Evolutionary conservation across 2,113 vertebrate species (phyloP), one percentile per base, ranked within the genome.

Genomic region (Glaucomys volans): DNA sequence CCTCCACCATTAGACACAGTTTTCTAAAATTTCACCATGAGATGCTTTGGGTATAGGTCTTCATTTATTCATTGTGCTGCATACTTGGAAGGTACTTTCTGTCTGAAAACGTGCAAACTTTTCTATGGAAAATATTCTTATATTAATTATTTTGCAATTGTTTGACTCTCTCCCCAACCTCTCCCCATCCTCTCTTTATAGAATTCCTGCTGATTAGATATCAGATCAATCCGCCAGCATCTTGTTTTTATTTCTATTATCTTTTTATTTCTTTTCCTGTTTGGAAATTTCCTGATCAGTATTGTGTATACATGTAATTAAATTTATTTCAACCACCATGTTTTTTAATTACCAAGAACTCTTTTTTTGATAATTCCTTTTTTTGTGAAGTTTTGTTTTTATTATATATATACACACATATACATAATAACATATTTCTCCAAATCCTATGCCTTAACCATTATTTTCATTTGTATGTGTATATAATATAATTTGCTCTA

Each of bases 231-330:
- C 40, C 37, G 91, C 44, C 82, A 40, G 80, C 28, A 10, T 83
- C 35, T 59, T 90, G 77, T 77, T 81, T 28, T 18, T 44, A 81
- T 9, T 80, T 57, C 10, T 54, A 0, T 75, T 90, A 86, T 88
- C 22, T 52, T 83, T 74, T 26, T 20, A 75, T 64, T 93, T 37
- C 26, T 95, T 59, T 20, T 64, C 26, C 42, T 85, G 3, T 83
- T 95, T 84, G 40, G 40, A 47, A 90, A 72, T 75, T 85, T 91
- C 22, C 30, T 92, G 87, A 40, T 42, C 6, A 40, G 37, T 92
- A 37, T 92, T 94, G 82, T 62, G 10, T 92, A 71, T 92, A 24
- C 2, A 50, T 94, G 84, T 32, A 66, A 30, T 76, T 95, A n/a
- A 92, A 40, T 94, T 59, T 54, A 80, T 86, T 93, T 79, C 26